Percentiles rank a stretch among this genome's conserved stretches.
These are phyloP conservation scores for Sinocyclocheilus maitianheensis DNA, from an alignment of 2,113 vertebrate genomes.

Conservation along the genomic window DNA sequence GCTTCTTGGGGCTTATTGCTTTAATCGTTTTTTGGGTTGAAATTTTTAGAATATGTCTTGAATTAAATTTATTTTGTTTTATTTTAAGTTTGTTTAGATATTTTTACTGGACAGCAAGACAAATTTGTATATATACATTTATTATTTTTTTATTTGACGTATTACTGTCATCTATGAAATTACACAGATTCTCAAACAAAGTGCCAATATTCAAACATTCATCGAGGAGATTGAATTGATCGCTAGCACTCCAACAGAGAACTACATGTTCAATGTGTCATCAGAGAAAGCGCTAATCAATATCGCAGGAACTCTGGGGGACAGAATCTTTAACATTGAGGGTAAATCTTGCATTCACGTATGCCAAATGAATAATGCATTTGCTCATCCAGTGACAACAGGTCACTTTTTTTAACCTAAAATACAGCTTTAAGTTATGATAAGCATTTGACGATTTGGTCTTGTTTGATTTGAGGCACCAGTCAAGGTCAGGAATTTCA, in stretches of 20 bases:
- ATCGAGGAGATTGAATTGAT: constrained; percentile 94
- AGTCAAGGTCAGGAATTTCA: constrained; percentile 82
- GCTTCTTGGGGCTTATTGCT: too few relatives aligned
- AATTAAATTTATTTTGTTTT: too few relatives aligned
- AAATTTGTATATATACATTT: not conserved
- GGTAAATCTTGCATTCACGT: constrained; percentile 69
- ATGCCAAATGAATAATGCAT: not conserved
- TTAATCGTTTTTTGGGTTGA: too few relatives aligned
- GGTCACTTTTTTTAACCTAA: not conserved
- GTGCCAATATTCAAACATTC: constrained; percentile 85
- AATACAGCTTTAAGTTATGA: not conserved
- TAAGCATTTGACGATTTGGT: not conserved
- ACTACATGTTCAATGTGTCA: constrained; percentile 92
- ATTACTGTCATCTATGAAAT: constrained; percentile 12
- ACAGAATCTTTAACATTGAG: constrained; percentile 97
- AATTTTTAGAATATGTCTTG: too few relatives aligned
- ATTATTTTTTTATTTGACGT: not conserved
- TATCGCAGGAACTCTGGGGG: constrained; percentile 88
- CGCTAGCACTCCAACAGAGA: constrained; percentile 86
- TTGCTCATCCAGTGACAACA: not conserved
- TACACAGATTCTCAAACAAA: constrained; percentile 85
- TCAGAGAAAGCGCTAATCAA: constrained; percentile 86
- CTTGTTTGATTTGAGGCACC: constrained; percentile 67
- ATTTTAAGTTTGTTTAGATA: too few relatives aligned
- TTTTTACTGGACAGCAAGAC: not conserved